Evolutionary conservation across 2,113 vertebrate species (phyloP).

Genomic region (Misgurnus mizolepis): DNA sequence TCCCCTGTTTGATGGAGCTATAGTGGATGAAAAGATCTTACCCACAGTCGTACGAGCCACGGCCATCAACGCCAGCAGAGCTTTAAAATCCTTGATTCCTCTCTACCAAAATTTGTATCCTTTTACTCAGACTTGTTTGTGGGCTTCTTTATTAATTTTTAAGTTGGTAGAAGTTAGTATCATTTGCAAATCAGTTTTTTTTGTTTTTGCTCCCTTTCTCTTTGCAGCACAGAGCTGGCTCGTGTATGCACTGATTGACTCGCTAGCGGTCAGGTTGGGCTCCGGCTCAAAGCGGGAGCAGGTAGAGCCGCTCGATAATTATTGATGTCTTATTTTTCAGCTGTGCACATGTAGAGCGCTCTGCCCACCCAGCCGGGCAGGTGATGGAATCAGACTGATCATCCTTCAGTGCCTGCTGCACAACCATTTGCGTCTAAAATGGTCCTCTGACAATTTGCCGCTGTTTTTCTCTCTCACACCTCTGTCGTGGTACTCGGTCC

Average conservation of each 20-base stretch:
- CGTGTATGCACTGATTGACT: conserved; percentile 36
- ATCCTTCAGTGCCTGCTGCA: conserved; percentile 23
- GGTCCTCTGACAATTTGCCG: conserved; percentile 28
- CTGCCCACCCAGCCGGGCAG: conserved; percentile 53
- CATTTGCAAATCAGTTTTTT: conserved; percentile 51
- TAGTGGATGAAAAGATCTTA: conserved; percentile 96
- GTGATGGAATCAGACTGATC: conserved; percentile 56
- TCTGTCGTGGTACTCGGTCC: background rate
- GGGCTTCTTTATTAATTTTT: background rate
- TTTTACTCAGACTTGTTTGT: conserved; percentile 66
- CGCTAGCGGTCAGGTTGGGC: background rate
- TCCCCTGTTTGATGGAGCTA: conserved; percentile 96
- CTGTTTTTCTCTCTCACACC: conserved; percentile 1
- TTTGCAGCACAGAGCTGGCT: conserved; percentile 11
- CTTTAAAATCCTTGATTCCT: conserved; percentile 94
- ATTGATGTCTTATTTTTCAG: conserved; percentile 65
- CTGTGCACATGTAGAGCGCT: conserved; percentile 41
- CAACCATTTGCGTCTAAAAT: conserved; percentile 50
- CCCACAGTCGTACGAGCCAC: conserved; percentile 96
- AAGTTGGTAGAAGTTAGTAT: conserved; percentile 2
- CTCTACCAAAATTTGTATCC: conserved; percentile 99
- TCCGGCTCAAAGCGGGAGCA: conserved; percentile 21
- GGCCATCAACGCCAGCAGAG: conserved; percentile 96
- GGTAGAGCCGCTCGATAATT: conserved; percentile 58
- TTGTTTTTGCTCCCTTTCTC: background rate